Evolutionary conservation across 2,888 invertebrate species (phyloP).

Genomic region (Flexamia atlantica): DNA sequence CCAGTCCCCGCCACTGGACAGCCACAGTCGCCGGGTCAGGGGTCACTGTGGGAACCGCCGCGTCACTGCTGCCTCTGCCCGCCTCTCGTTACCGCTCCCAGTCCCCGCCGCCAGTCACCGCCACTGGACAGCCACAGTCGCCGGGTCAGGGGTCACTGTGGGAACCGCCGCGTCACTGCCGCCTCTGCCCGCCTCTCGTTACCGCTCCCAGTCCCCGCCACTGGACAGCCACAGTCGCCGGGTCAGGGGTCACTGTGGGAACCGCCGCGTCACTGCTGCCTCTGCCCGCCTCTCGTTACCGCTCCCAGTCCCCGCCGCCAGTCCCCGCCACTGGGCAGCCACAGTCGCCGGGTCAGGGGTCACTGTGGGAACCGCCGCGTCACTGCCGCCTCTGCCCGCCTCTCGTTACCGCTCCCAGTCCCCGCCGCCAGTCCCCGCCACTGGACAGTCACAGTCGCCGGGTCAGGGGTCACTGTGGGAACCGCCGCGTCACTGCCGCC

Average conservation of each 20-base stretch:
- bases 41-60: conserved; percentile 18
- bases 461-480: conserved; percentile 15
- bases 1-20: conserved; percentile 14
- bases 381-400: not conserved
- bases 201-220: too few relatives aligned
- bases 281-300: not conserved
- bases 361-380: conserved; percentile 6
- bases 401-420: too few relatives aligned
- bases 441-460: not conserved
- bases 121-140: not conserved
- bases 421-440: too few relatives aligned
- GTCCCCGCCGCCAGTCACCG: too few relatives aligned
- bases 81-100: too few relatives aligned
- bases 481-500: not conserved
- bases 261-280: not conserved
- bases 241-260: conserved; percentile 15
- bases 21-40: not conserved
- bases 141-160: not conserved
- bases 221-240: not conserved
- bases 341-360: not conserved
- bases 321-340: conserved; percentile 10
- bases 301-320: too few relatives aligned
- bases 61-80: not conserved
- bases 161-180: not conserved
- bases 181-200: not conserved